Base-by-base conservation (phyloP, 2,113 vertebrate genomes). In the Microtus richardsoni region DNA sequence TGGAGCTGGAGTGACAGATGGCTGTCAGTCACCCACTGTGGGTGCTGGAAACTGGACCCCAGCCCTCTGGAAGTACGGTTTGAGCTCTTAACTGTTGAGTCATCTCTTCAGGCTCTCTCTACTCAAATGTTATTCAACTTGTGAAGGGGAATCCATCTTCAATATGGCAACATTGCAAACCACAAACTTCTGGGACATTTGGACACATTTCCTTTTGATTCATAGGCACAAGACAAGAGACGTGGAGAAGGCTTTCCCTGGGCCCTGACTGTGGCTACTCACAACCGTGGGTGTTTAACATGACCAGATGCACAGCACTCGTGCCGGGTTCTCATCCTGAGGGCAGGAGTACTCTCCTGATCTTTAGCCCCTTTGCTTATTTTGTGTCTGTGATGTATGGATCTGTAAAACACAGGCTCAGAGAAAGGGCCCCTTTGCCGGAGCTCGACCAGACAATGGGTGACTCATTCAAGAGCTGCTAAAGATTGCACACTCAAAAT, bases 181-280 rank as follows among this genome's bases (percentile, higher is more conserved):
- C 58, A 68, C 74, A 87, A 49, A 47, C 2, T 36, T 75, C 66
- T 52, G 2, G 6, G 47, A 39, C 84, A 36, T 86, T 70, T 75
- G 93, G 74, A 93, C 58, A 73, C 16, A 58, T 49, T 89, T 58
- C 91, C 47, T 80, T 92, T 64, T 77, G 87, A 91, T 60, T 70
- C n/a, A 22, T 1, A 87, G 49, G 71, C 52, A 24, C 22, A 4
- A 13, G 21, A 36, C 44, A 66, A 73, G 62, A 73, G 47, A 44
- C 2, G 2, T 8, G 64, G 41, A 49, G 41, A 41, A 62, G 44
- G 24, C 21, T n/a, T 93, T 68, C 17, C 49, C 30, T 13, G 13
- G 73, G 41, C 60, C 79, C 52, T 70, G n/a, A 14, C 21, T 33
- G 68, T 12, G 22, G 36, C 30, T 64, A 7, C 88, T 74, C 68